phyloP scores from a whole-genome alignment of 2,797 vertebrate genomes.

The Bothrops alternatus region DNA sequence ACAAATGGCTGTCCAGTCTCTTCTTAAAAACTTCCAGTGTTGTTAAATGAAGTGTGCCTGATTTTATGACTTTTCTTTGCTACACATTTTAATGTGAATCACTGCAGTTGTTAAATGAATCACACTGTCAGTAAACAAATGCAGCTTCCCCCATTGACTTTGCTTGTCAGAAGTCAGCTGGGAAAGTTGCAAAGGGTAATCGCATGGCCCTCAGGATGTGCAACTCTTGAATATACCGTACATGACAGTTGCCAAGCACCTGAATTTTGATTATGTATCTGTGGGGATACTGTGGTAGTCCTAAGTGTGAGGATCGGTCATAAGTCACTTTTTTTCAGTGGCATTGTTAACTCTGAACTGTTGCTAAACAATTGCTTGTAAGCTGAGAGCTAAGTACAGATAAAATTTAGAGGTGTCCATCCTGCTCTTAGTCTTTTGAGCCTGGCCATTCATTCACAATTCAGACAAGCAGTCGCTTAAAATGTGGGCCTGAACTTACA shows the following conservation, averaged over 20 bases:
- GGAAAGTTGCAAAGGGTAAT: background rate
- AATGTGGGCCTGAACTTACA: background rate
- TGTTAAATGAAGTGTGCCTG: background rate
- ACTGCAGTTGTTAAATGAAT: background rate
- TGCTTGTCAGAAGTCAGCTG: background rate
- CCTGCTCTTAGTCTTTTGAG: background rate
- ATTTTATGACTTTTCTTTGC: background rate
- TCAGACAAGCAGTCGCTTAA: constrained; percentile 62
- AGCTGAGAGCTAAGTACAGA: background rate
- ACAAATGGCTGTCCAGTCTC: too few species aligned
- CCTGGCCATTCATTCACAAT: constrained; percentile 51
- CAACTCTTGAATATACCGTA: background rate
- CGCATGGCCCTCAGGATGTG: background rate
- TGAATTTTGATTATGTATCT: background rate
- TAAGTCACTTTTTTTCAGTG: background rate
- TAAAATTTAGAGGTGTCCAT: background rate
- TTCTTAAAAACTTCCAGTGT: too few species aligned
- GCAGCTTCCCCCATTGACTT: background rate
- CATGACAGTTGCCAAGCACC: background rate
- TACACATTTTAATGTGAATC: background rate
- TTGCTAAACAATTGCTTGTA: background rate
- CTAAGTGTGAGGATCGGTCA: background rate
- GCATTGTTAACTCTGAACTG: background rate
- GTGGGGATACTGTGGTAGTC: background rate
- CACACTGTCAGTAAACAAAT: background rate